A percentile compares a stretch with the other conserved stretches of the same genome.
phyloP scores from a whole-genome alignment of 2,888 invertebrate species.

The Lordiphosa andalusiaca region DNA sequence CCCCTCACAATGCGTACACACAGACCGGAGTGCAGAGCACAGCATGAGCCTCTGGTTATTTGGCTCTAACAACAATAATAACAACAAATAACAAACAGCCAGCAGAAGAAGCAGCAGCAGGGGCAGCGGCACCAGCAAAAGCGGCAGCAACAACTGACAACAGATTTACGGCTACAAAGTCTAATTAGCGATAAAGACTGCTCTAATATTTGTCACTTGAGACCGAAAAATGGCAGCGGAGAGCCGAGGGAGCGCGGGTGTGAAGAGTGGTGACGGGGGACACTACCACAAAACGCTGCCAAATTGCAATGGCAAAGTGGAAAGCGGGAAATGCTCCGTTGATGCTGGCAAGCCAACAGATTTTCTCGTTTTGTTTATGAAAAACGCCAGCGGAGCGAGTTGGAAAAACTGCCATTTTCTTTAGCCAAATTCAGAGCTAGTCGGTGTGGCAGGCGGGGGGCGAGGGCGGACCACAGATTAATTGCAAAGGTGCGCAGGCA shows the following conservation, averaged over 20 bases:
- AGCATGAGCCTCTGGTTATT: conserved; percentile 10
- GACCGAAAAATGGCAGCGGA: conserved; percentile 63
- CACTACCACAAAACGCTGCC: conserved; percentile 61
- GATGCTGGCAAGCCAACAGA: conserved; percentile 60
- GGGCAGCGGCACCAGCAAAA: conserved; percentile 21
- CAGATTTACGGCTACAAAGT: conserved; percentile 75
- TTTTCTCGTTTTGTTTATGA: conserved; percentile 73
- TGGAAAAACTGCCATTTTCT: conserved; percentile 34
- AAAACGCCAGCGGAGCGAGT: conserved; percentile 33
- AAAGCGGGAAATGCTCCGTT: conserved; percentile 43
- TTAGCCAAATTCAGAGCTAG: conserved; percentile 43
- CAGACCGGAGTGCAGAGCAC: conserved; percentile 4
- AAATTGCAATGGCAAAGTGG: conserved; percentile 56
- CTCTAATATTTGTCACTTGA: conserved; percentile 76
- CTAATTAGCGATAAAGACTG: conserved; percentile 75
- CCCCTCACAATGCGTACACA: conserved; percentile 7
- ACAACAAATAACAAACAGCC: conserved; percentile 15
- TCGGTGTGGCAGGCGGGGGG: conserved; percentile 12
- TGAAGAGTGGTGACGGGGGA: conserved; percentile 12
- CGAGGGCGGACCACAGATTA: conserved; percentile 54
- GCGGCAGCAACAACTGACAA: conserved; percentile 63
- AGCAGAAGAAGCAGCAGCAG: neutral
- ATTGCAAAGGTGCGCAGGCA: conserved; percentile 65
- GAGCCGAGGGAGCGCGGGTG: conserved; percentile 12
- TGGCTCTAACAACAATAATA: conserved; percentile 10